These are phyloP conservation scores for Cryptus armator DNA, from an alignment of 2,888 invertebrate species.

Conservation along the genomic window DNA sequence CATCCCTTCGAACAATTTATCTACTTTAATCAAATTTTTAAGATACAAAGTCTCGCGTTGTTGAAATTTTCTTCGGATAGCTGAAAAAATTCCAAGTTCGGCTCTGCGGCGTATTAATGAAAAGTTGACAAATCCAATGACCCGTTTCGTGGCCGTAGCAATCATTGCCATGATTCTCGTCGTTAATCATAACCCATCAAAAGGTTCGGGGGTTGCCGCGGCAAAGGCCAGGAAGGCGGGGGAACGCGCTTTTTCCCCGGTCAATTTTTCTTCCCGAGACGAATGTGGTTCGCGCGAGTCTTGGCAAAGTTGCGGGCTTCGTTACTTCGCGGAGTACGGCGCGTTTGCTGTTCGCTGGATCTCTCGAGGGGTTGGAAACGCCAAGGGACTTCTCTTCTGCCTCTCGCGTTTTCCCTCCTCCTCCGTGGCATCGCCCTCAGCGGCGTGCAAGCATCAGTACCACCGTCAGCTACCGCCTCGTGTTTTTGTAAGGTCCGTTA, in stretches of 20 bases:
- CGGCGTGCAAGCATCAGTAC: constrained; percentile 26
- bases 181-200: constrained; percentile 57
- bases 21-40: background rate
- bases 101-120: background rate
- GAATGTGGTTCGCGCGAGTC: constrained; percentile 42
- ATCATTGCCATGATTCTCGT: constrained; percentile 25
- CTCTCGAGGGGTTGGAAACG: constrained; percentile 55
- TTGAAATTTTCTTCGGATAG: background rate
- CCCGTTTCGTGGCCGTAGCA: background rate
- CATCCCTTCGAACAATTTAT: background rate
- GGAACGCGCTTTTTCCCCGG: constrained; percentile 43
- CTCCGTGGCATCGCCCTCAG: constrained; percentile 29
- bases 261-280: constrained; percentile 67
- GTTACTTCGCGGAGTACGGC: background rate
- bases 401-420: constrained; percentile 45
- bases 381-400: constrained; percentile 63
- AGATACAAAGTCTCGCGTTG: background rate
- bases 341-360: background rate
- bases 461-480: constrained; percentile 48
- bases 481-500: constrained; percentile 82
- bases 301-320: constrained; percentile 26
- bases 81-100: background rate
- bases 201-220: background rate
- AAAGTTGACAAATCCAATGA: constrained; percentile 33
- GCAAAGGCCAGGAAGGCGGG: constrained; percentile 33